Evolutionary conservation across 23 tunicate species (phyloP), one percentile per base, ranked within the genome.

Genomic region (Styela plicata): DNA sequence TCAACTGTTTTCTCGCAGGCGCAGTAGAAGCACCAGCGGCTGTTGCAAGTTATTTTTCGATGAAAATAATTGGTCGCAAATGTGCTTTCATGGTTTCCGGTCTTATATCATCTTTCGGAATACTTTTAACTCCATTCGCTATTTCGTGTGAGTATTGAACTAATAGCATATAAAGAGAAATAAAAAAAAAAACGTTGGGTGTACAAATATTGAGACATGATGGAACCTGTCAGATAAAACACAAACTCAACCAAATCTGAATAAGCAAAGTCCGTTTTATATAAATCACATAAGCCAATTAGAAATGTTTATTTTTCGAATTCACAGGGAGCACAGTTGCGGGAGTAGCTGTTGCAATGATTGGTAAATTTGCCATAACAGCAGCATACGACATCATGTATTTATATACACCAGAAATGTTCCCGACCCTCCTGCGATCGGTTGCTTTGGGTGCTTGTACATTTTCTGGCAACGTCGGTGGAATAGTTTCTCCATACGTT

Each of bases 11-110:
- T 27, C 30, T 67, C 0, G 71, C 71, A 18, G 71, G 31, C 22
- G 71, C 71, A 18, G 30, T 67, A 67, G 71, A 67, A 67, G 22
- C 22, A 21, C 71, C 71, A 18, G 71, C 71, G 0, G 71, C 31
- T 24, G 16, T 67, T 27, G 30, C 22, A 67, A 1, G 31, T 22
- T 29, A 18, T 1, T 17, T 67, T 27, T 67, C 24, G n/a, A 67
- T 67, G 71, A 67, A 22, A 24, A 18, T 25, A 18, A 25, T 67
- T 18, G 71, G 71, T 13, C 71, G 71, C 24, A 67, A 27, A 27
- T 67, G 16, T 67, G 30, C 71, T 1, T 67, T 18, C 31, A 24
- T 1, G 0, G 22, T 22, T 25, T 67, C 16, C n/a, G 31, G 30
- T 16, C 13, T 67, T 13, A 25, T 22, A 27, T 27, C 31, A 67